phyloP scores from a whole-genome alignment of 2,113 vertebrate genomes.

The Rousettus leschenaultii region DNA sequence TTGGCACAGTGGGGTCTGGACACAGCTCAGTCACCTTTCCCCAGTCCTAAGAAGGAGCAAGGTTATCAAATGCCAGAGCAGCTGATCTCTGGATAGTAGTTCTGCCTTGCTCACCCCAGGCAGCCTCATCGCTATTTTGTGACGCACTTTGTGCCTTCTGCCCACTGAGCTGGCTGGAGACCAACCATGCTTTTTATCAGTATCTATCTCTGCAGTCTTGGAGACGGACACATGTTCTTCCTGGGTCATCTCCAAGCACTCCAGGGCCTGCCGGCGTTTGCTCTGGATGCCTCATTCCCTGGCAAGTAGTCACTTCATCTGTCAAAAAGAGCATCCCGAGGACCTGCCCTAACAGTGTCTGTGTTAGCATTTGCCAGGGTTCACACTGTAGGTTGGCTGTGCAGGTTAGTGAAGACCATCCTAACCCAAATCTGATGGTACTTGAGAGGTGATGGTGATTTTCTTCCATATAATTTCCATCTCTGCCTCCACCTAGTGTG shows the following conservation, averaged over 20 bases:
- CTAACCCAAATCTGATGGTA: neutral
- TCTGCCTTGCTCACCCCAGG: neutral
- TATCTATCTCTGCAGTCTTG: neutral
- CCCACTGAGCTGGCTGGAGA: neutral
- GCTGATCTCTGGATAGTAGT: neutral
- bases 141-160: neutral
- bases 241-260: neutral
- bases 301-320: slow-evolving; percentile 32
- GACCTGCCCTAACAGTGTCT: neutral
- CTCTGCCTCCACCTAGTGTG: neutral
- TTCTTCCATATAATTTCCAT: neutral
- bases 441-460: neutral
- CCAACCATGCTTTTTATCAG: neutral
- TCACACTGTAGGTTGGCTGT: neutral
- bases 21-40: neutral
- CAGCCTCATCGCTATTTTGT: neutral
- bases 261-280: neutral
- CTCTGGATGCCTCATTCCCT: slow-evolving; percentile 12
- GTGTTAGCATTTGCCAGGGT: neutral
- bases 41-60: neutral
- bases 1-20: neutral
- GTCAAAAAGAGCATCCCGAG: neutral
- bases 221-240: neutral
- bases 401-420: neutral
- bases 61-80: neutral